These are phyloP conservation scores for Ranitomeya variabilis DNA, from an alignment of 2,113 vertebrate species.

Conservation along the genomic window DNA sequence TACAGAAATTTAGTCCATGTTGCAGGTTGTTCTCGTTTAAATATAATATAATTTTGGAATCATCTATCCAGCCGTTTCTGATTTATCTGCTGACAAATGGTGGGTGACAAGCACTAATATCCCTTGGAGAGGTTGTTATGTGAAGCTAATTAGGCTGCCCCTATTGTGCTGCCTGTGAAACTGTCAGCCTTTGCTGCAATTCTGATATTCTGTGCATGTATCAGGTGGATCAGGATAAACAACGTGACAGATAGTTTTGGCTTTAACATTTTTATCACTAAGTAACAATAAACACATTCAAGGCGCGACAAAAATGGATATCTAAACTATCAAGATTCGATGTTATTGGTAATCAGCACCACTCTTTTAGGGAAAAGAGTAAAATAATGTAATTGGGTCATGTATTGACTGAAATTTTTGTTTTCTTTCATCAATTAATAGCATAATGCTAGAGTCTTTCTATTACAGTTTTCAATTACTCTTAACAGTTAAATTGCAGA, in stretches of 20 bases:
- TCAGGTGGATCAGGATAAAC: background rate
- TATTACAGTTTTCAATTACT: no score
- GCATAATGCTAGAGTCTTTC: no score
- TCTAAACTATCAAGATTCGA: background rate
- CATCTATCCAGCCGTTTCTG: background rate
- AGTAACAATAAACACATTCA: background rate
- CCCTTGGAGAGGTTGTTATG: background rate
- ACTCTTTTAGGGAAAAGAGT: no score
- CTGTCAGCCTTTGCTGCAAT: background rate
- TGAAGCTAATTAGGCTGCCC: background rate
- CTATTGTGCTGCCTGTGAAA: background rate
- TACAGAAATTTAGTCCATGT: background rate
- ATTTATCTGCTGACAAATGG: background rate
- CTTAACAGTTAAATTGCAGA: no score
- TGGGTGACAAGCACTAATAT: conserved; percentile 1
- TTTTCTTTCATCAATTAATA: no score
- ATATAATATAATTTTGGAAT: background rate
- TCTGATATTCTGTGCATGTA: background rate
- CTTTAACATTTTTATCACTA: background rate
- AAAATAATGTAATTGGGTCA: no score
- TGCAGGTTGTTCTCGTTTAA: background rate
- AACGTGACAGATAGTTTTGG: background rate
- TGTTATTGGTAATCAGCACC: background rate
- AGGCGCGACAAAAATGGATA: background rate
- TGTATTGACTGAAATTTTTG: no score